A percentile compares a stretch with the other conserved stretches of the same genome.
phyloP scores from a whole-genome alignment of 64 coral and sea anemone genomes.

The Pocillopora verrucosa region DNA sequence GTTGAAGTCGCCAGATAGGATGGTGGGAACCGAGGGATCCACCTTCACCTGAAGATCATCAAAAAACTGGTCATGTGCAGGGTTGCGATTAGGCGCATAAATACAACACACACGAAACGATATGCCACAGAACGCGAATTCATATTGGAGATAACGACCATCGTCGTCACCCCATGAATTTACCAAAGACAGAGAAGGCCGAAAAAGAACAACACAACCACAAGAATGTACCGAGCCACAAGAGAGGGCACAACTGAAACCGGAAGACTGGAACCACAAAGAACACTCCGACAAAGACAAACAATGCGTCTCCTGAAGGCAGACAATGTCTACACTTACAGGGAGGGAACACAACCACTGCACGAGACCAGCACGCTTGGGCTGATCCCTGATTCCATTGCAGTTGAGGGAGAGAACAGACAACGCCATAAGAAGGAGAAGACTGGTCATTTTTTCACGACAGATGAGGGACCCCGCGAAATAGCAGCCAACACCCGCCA shows the following conservation, averaged over 20 bases:
- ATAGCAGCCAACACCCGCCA: no score
- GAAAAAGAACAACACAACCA: neutral
- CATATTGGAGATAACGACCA: neutral
- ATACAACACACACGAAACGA: neutral
- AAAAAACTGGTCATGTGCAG: neutral
- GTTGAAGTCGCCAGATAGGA: neutral
- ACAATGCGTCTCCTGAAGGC: conserved; percentile 1
- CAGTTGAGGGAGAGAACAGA: no score
- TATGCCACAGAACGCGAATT: neutral
- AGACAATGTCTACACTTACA: neutral
- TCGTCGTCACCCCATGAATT: neutral
- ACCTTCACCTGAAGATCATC: neutral
- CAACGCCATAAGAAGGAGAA: no score
- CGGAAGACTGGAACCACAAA: neutral
- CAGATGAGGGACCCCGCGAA: no score
- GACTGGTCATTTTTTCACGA: no score
- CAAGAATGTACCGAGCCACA: neutral
- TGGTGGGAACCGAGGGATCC: neutral
- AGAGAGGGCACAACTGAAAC: neutral
- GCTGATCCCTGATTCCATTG: no score
- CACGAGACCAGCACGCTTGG: no score
- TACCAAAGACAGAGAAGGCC: neutral
- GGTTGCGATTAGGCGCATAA: neutral
- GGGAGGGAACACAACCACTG: no score
- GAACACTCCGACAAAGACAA: neutral